Base-by-base conservation (phyloP, 1,140 invertebrate species). In the Leptinotarsa texana region DNA sequence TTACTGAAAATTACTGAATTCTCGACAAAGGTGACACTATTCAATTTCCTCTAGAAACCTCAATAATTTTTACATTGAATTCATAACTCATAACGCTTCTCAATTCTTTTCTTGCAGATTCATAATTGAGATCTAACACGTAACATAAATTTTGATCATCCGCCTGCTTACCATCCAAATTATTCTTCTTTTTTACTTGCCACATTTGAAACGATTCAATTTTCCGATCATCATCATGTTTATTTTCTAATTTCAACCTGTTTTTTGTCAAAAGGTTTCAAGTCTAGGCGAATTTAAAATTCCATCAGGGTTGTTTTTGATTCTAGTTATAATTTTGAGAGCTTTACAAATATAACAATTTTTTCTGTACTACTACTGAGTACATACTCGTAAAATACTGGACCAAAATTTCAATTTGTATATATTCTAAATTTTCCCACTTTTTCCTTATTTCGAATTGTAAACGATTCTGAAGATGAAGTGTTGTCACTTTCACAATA, bases 31-130 rank as follows among this genome's bases (percentile, higher is more conserved):
- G 63, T 65, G 63, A 65, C 21, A 17, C 15, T 65, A 65, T 21
- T 65, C 63, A 65, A 24, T 18, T 65, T 65, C 63, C 63, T 27
- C 63, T 65, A 65, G 63, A 22, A 22, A 21, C 63, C 21, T 17
- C 51, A 27, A 65, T 65, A 17, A 65, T 65, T 65, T 65, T 22
- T 65, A 65, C 63, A 65, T 65, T 13, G 22, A 24, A 65, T 65
- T 65, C 6, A 21, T 65, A 65, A 65, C 27, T 65, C 63, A 65
- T 15, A n/a, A n/a, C n/a, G 4, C 51, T 57, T 57, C 51, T 0
- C 51, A 57, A 57, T 57, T 57, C 17, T 57, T 57, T 57, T 57
- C n/a, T 57, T n/a, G 51, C 51, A n/a, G 15, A n/a, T n/a, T 57
- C 51, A 57, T 27, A 3, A 57, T 2, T 57, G n/a, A 15, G 51